These are phyloP conservation scores for Polypterus bichir DNA, from an alignment of 2,113 vertebrate genomes.

Conservation along the genomic window DNA sequence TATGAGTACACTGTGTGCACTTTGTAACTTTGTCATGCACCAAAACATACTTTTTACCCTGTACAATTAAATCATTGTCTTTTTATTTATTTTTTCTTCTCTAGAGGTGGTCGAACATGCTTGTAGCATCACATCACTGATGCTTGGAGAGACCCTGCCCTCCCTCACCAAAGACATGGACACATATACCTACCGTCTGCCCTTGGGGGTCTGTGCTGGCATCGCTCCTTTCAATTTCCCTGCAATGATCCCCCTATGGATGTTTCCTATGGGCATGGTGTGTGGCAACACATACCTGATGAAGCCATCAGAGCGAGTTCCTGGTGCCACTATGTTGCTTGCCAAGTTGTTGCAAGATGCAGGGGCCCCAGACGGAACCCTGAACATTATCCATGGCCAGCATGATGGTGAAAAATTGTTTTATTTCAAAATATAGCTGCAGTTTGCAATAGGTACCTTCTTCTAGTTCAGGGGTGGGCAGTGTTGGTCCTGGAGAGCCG, in stretches of 20 bases:
- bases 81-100: constrained; percentile 19
- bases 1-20: too few relatives aligned
- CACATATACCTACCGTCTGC: constrained; percentile 78
- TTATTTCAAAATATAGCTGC: too few relatives aligned
- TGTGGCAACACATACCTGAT: constrained; percentile 91
- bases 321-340: constrained; percentile 80
- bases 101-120: constrained; percentile 93
- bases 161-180: constrained; percentile 97
- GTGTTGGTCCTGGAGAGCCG: too few relatives aligned
- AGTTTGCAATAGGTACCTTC: too few relatives aligned
- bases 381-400: constrained; percentile 89
- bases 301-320: constrained; percentile 90
- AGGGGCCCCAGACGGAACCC: constrained; percentile 76
- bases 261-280: constrained; percentile 93
- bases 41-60: too few relatives aligned
- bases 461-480: too few relatives aligned
- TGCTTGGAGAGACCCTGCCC: constrained; percentile 88
- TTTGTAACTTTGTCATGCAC: too few relatives aligned
- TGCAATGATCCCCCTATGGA: constrained; percentile 97
- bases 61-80: not conserved
- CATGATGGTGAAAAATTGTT: constrained; percentile 57
- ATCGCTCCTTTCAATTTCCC: constrained; percentile 94
- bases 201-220: constrained; percentile 85
- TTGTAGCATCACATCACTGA: constrained; percentile 87
- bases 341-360: constrained; percentile 83